These are phyloP conservation scores for Podabrus alpinus DNA, from an alignment of 2,888 invertebrate species.

Conservation along the genomic window DNA sequence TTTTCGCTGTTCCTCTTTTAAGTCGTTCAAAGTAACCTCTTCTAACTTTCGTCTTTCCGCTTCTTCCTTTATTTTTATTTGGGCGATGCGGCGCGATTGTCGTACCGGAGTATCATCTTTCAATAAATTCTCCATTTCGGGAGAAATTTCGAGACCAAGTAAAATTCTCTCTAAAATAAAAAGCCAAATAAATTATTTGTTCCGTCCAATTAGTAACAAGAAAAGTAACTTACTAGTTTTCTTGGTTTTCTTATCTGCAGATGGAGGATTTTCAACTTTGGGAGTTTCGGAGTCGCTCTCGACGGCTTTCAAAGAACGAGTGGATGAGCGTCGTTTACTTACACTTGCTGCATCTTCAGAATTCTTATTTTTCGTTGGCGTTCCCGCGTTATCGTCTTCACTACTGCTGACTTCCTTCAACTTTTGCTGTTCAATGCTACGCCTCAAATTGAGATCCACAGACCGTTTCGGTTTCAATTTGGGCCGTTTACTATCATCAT, in stretches of 20 bases:
- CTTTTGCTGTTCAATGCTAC: constrained; percentile 60
- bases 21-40: constrained; percentile 70
- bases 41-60: constrained; percentile 76
- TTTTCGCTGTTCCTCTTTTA: constrained; percentile 68
- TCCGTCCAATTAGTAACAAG: neutral
- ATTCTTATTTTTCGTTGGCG: neutral
- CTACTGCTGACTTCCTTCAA: constrained; percentile 58
- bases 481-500: constrained; percentile 39
- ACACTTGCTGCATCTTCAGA: neutral
- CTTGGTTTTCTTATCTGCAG: constrained; percentile 41
- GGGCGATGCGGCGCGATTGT: constrained; percentile 84
- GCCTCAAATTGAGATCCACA: constrained; percentile 47
- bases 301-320: constrained; percentile 9
- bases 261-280: constrained; percentile 20
- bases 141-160: constrained; percentile 58
- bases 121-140: constrained; percentile 43
- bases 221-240: constrained; percentile 37
- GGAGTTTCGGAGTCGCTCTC: constrained; percentile 30
- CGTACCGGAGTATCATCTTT: constrained; percentile 57
- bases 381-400: constrained; percentile 50
- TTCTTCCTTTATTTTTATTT: constrained; percentile 84
- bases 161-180: constrained; percentile 52
- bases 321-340: constrained; percentile 9
- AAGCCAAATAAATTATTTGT: neutral
- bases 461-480: constrained; percentile 45